Conservation (phyloP, 2,113 vertebrate genomes). For the Elgaria multicarinata region DNA sequence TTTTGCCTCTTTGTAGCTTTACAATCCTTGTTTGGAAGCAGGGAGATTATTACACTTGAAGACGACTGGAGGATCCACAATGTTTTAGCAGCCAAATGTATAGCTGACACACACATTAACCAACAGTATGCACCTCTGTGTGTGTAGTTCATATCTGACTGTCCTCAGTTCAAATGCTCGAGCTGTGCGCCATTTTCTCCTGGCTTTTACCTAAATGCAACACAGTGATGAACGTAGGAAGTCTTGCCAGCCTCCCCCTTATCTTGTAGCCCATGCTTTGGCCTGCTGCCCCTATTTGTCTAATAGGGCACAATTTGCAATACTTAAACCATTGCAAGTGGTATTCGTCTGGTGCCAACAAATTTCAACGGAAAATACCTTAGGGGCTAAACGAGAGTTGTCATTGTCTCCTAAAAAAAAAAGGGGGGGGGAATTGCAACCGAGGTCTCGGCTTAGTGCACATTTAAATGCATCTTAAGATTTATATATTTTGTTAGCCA, state of each 20-base stretch:
- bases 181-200: neutral
- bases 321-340: neutral
- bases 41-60: neutral
- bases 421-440: neutral
- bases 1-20: neutral
- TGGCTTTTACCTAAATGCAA: neutral
- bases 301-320: neutral
- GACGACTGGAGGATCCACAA: neutral
- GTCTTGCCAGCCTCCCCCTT: too few relatives aligned
- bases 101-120: neutral
- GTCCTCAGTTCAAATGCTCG: neutral
- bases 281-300: neutral
- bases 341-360: neutral
- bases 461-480: too few relatives aligned
- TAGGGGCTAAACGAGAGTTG: neutral
- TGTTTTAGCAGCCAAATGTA: neutral
- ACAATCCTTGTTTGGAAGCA: neutral
- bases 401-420: neutral
- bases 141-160: neutral
- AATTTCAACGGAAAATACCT: neutral
- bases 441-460: neutral
- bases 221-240: neutral
- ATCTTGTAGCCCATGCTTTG: neutral
- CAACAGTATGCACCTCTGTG: too few relatives aligned
- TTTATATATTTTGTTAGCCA: neutral